phyloP scores from a whole-genome alignment of 2,888 invertebrate species.

The Drosophila mimetica region DNA sequence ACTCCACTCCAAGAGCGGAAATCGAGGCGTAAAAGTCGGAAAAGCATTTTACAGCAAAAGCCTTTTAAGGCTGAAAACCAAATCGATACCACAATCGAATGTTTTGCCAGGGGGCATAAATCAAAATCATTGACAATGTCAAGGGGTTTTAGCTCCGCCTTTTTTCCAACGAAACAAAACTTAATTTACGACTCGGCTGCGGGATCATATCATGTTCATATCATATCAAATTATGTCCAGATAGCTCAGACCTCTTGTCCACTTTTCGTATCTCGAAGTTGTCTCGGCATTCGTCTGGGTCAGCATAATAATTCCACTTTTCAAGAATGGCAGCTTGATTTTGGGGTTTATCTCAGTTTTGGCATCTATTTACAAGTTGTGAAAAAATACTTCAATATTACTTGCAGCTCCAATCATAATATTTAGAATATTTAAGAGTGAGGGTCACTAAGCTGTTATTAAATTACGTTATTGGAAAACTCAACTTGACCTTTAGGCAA shows the following conservation, averaged over 20 bases:
- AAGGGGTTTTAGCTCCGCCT: slow-evolving; percentile 11
- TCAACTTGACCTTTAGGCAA: slow-evolving; percentile 2
- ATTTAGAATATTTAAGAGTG: not conserved
- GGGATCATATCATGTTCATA: slow-evolving; percentile 45
- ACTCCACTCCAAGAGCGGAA: slow-evolving; percentile 55
- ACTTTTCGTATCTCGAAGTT: slow-evolving; percentile 14
- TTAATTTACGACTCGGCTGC: slow-evolving; percentile 35
- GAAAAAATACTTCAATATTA: not conserved
- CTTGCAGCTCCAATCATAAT: not conserved
- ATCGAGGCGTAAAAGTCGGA: slow-evolving; percentile 61
- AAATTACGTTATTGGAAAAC: not conserved
- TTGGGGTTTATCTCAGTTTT: slow-evolving; percentile 9
- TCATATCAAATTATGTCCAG: slow-evolving; percentile 43
- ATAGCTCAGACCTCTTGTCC: slow-evolving; percentile 26
- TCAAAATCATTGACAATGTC: slow-evolving; percentile 46
- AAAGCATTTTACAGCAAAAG: slow-evolving; percentile 62
- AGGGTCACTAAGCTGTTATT: not conserved
- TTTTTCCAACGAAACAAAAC: slow-evolving; percentile 12
- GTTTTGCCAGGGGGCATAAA: slow-evolving; percentile 49
- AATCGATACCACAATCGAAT: slow-evolving; percentile 50
- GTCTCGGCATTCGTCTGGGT: slow-evolving; percentile 5
- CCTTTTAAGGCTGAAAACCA: slow-evolving; percentile 54
- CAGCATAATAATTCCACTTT: slow-evolving; percentile 1
- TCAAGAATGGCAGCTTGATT: slow-evolving; percentile 20
- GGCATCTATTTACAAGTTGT: slow-evolving; percentile 3